Conservation (phyloP, 2,797 vertebrate species). For the Platyrinchus mystaceus region DNA sequence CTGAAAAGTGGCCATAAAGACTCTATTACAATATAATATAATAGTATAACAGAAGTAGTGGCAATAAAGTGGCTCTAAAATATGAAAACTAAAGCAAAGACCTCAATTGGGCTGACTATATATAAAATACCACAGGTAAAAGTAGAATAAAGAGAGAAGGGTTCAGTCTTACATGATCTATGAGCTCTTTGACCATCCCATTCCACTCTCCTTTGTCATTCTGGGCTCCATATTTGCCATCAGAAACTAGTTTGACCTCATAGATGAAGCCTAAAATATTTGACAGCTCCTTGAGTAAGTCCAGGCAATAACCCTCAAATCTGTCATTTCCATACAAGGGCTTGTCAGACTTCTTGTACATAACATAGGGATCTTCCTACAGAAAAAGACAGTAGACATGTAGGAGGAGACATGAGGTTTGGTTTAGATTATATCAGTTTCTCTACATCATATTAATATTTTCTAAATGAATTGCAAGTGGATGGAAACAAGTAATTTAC, state of each 20-base stretch:
- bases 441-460: neutral
- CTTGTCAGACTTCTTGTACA: conserved; percentile 98
- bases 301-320: conserved; percentile 97
- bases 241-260: conserved; percentile 93
- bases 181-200: conserved; percentile 99
- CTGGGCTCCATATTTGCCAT: conserved; percentile 97
- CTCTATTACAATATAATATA: no score
- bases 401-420: neutral
- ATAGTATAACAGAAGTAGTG: neutral
- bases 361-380: conserved; percentile 97
- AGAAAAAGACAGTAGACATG: neutral
- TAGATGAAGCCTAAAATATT: conserved; percentile 96
- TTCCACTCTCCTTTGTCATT: conserved; percentile 99
- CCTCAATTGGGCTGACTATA: neutral
- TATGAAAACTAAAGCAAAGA: neutral
- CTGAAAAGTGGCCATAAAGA: neutral
- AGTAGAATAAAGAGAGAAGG: neutral
- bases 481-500: neutral
- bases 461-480: neutral
- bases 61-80: neutral
- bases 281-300: conserved; percentile 95
- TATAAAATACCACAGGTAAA: neutral
- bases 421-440: neutral
- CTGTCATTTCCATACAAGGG: conserved; percentile 95
- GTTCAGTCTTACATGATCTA: conserved; percentile 89